Base-by-base conservation (phyloP, 2,797 vertebrate species). In the Chiroxiphia lanceolata region DNA sequence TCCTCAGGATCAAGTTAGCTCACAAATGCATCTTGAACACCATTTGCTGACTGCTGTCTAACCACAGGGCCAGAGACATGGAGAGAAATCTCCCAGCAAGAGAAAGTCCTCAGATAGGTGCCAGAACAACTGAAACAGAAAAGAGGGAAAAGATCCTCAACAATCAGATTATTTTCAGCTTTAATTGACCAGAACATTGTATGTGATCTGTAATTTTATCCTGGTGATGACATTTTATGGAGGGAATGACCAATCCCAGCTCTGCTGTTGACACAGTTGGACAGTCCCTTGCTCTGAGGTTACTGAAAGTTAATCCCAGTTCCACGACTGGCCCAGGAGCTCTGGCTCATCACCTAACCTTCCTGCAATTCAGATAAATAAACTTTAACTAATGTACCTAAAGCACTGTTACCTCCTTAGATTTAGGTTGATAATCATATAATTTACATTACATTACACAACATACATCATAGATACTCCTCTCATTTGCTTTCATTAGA, bases 221-320 rank as follows among this genome's bases (percentile, higher is more conserved):
- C 68, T 45, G 47, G 70, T 45, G 34, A 65, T 26, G 64, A 60
- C 0, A 1, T 10, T 87, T 60, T 5, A 6, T 9, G 63, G 7
- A 42, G 18, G 21, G 40, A 82, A 44, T 16, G 18, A 65, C 56
- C 2, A 0, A 14, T 60, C 40, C 45, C 54, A 72, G 51, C 76
- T 60, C 77, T 47, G 70, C 54, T 34, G 3, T 38, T 0, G 0
- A 47, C 67, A 69, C 38, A 13, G 13, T 10, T 0, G 0, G 42
- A 45, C 33, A 53, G 56, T 27, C 15, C 38, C n/a, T 56, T 0
- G 0, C 31, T 60, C 33, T 10, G 57, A 79, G n/a, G 34, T 59
- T 65, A 38, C 67, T 34, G 15, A 38, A 23, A 89, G 45, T 64
- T 56, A 34, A 63, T 48, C 56, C 59, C 70, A 81, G 77, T 40